These are phyloP conservation scores for Andrena bicolor DNA, from an alignment of 2,888 invertebrate species.

Conservation along the genomic window DNA sequence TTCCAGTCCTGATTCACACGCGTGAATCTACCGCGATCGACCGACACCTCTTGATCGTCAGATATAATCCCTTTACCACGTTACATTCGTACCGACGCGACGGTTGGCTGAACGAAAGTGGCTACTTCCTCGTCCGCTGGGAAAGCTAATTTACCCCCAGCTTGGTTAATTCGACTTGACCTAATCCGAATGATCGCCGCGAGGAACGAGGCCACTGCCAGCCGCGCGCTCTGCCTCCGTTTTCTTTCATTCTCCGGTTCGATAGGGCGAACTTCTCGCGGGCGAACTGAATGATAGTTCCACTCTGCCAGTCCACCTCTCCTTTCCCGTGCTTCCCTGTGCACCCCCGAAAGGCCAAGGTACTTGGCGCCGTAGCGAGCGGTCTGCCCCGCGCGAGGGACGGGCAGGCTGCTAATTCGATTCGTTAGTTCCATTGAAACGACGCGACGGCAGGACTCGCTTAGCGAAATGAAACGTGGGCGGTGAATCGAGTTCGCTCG, in stretches of 20 bases:
- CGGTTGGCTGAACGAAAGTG: constrained; percentile 54
- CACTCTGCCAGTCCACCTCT: constrained; percentile 55
- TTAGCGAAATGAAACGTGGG: constrained; percentile 22
- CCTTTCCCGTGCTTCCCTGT: constrained; percentile 20
- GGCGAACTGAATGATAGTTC: constrained; percentile 48
- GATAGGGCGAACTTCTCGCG: constrained; percentile 54
- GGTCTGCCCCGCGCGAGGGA: constrained; percentile 51
- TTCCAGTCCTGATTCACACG: neutral
- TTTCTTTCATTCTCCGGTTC: constrained; percentile 33
- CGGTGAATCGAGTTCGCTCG: constrained; percentile 26
- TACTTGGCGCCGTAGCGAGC: constrained; percentile 19
- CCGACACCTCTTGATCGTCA: constrained; percentile 28
- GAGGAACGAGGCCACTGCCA: constrained; percentile 72
- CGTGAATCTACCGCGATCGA: constrained; percentile 14
- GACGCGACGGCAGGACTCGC: constrained; percentile 28
- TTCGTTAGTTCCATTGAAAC: constrained; percentile 65
- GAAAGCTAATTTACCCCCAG: constrained; percentile 59
- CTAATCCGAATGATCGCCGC: constrained; percentile 57
- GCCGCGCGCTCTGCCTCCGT: constrained; percentile 64
- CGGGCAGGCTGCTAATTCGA: constrained; percentile 59
- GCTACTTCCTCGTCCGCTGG: constrained; percentile 52
- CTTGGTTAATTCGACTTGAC: constrained; percentile 63
- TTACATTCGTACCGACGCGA: constrained; percentile 22
- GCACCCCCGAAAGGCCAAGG: constrained; percentile 32
- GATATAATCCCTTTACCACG: constrained; percentile 38